These are phyloP conservation scores for Cebus imitator DNA, from an alignment of 2,113 vertebrate species.

Conservation along the genomic window DNA sequence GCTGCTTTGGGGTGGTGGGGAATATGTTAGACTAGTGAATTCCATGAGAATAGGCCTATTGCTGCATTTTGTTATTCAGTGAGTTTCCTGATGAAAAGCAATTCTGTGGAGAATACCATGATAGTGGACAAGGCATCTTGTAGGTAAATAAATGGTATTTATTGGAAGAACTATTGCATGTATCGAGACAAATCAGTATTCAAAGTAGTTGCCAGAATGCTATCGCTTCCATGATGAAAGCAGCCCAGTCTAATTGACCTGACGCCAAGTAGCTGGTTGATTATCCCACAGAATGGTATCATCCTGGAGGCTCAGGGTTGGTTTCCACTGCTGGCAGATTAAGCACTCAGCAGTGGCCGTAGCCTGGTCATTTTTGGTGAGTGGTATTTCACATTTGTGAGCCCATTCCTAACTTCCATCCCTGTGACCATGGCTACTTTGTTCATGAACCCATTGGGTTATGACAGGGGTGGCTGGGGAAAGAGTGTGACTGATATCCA, in stretches of 20 bases:
- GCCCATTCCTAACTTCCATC: not conserved
- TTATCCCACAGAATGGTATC: not conserved
- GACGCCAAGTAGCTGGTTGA: not conserved
- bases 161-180: not conserved
- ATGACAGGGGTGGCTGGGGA: not conserved
- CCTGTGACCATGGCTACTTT: not conserved
- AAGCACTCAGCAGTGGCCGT: not conserved
- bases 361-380: not conserved
- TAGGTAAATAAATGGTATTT: not conserved
- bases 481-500: not conserved
- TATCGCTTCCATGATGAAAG: not conserved
- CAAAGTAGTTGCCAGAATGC: not conserved
- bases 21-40: not conserved
- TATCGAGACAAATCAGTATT: not conserved
- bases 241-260: not conserved
- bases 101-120: not conserved
- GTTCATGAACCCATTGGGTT: not conserved
- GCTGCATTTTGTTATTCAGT: not conserved
- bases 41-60: not conserved
- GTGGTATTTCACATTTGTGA: not conserved
- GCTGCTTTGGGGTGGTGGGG: not conserved
- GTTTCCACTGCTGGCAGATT: not conserved
- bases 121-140: not conserved
- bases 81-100: not conserved
- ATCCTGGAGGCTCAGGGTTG: not conserved